Evolutionary conservation across 1,140 invertebrate genomes (phyloP).

Genomic region (Ceratina japonica): DNA sequence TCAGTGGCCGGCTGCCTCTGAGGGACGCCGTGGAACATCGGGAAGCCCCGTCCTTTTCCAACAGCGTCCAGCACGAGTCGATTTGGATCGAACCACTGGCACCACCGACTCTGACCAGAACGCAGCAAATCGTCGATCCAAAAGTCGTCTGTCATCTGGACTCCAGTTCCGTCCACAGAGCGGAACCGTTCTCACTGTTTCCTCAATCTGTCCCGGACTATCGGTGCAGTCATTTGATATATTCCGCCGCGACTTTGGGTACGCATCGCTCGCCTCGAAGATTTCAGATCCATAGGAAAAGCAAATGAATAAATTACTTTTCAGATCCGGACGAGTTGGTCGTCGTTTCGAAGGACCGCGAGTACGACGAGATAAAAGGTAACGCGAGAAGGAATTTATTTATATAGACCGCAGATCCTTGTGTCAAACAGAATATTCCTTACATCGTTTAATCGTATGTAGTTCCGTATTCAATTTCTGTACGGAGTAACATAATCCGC

Average conservation of each 20-base stretch:
- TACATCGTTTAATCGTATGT: no score
- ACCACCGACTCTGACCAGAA: slow-evolving; percentile 70
- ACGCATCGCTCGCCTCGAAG: not conserved
- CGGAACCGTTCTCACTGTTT: slow-evolving; percentile 84
- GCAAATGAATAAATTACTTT: slow-evolving; percentile 39
- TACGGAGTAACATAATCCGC: no score
- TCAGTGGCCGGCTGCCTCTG: slow-evolving; percentile 73
- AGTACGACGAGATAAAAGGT: slow-evolving; percentile 81
- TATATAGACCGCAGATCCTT: no score
- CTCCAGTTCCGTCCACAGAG: slow-evolving; percentile 83
- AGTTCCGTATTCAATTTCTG: no score
- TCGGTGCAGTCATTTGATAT: slow-evolving; percentile 90
- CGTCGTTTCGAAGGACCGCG: slow-evolving; percentile 81
- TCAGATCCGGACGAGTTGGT: slow-evolving; percentile 83
- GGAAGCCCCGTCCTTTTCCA: slow-evolving; percentile 74
- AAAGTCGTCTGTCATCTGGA: slow-evolving; percentile 85
- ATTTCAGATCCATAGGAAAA: not conserved
- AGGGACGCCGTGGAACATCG: slow-evolving; percentile 86
- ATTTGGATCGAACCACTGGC: slow-evolving; percentile 76
- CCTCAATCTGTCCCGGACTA: slow-evolving; percentile 84
- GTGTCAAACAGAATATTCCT: no score
- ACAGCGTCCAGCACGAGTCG: slow-evolving; percentile 70
- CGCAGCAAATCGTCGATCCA: slow-evolving; percentile 55
- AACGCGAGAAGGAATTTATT: not conserved
- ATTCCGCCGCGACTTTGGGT: slow-evolving; percentile 85